Conservation (phyloP, 2,797 vertebrate species). For the Tinamus major region DNA sequence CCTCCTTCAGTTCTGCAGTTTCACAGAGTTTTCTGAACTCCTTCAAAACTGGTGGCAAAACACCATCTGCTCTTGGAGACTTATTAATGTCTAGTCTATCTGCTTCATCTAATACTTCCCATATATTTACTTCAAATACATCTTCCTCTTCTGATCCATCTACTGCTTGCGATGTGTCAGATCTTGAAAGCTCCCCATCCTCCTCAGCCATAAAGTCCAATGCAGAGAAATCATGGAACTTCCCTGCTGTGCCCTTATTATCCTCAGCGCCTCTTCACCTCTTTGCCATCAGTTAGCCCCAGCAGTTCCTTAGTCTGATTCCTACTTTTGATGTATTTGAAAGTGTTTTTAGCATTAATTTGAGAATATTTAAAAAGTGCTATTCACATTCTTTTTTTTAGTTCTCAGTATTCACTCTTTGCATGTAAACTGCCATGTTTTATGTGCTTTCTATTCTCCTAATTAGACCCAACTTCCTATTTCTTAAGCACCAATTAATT, state of each 20-base stretch:
- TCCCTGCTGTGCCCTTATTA: neutral
- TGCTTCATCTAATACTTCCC: neutral
- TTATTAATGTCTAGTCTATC: neutral
- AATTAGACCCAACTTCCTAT: neutral
- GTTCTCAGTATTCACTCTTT: neutral
- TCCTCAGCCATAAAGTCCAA: neutral
- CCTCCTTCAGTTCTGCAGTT: neutral
- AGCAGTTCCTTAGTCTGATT: neutral
- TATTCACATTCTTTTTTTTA: neutral
- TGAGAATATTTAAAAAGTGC: neutral
- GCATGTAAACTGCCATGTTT: neutral
- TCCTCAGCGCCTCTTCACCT: neutral
- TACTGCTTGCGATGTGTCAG: neutral
- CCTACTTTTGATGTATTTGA: neutral
- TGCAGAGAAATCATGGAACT: neutral
- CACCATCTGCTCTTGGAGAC: neutral
- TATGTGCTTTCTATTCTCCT: neutral
- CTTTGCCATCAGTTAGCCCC: neutral
- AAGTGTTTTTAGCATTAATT: neutral
- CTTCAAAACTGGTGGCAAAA: neutral
- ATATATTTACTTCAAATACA: neutral
- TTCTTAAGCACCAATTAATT: neutral
- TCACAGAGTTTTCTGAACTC: neutral
- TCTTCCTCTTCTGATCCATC: neutral
- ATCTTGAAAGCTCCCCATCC: neutral